A percentile compares a stretch with the other conserved stretches of the same genome.
phyloP scores from a whole-genome alignment of 2,888 invertebrate species.

The Agonum fuliginosum region DNA sequence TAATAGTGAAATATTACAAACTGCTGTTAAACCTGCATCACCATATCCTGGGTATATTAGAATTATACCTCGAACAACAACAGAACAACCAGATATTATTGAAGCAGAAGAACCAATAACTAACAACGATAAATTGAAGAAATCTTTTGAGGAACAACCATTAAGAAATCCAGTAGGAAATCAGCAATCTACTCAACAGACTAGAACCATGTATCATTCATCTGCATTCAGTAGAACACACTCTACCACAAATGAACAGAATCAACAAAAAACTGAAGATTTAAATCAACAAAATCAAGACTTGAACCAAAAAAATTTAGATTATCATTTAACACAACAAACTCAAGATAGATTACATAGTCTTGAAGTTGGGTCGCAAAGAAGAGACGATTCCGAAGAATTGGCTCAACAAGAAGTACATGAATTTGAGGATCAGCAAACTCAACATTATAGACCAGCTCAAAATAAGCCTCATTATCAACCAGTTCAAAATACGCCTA shows the following conservation, averaged over 20 bases:
- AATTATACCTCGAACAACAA: neutral
- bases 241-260: neutral
- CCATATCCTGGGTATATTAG: neutral
- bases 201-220: neutral
- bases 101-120: neutral
- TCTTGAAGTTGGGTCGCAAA: conserved; percentile 61
- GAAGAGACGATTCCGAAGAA: neutral
- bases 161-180: neutral
- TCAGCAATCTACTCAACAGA: neutral
- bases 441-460: conserved; percentile 63
- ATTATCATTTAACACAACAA: conserved; percentile 3
- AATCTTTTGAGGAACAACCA: neutral
- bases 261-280: conserved; percentile 56
- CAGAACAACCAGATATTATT: neutral
- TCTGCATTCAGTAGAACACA: neutral
- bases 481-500: conserved; percentile 54
- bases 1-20: neutral
- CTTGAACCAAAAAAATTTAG: neutral
- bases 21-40: neutral
- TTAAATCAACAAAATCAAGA: conserved; percentile 62
- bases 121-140: neutral
- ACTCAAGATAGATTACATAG: conserved; percentile 20
- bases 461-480: too few relatives aligned
- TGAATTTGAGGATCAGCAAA: conserved; percentile 47
- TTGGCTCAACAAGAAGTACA: conserved; percentile 63